Conservation (phyloP, 2,888 invertebrate species). For the Notodonta ziczac region DNA sequence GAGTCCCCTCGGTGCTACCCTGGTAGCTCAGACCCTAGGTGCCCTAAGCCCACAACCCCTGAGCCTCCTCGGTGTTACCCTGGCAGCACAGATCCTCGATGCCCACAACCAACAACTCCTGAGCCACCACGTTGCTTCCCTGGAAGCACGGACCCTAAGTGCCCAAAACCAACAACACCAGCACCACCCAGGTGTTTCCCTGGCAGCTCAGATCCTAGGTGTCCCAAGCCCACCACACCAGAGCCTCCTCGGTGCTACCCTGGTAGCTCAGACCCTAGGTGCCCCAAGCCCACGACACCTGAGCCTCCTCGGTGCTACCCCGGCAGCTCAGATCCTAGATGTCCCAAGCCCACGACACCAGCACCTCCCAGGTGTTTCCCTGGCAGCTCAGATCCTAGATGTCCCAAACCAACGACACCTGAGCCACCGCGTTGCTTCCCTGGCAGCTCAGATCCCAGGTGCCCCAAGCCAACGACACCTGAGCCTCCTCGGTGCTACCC, state of each 20-base stretch:
- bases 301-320: slow-evolving; percentile 39
- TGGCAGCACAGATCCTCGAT: slow-evolving; percentile 41
- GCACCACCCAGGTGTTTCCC: slow-evolving; percentile 49
- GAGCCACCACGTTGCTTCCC: slow-evolving; percentile 33
- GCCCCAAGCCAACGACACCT: slow-evolving; percentile 41
- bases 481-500: slow-evolving; percentile 36
- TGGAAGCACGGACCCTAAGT: slow-evolving; percentile 38
- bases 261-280: slow-evolving; percentile 51
- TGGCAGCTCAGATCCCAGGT: slow-evolving; percentile 53
- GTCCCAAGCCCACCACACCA: slow-evolving; percentile 44
- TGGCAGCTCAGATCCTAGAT: slow-evolving; percentile 31
- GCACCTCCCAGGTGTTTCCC: slow-evolving; percentile 22
- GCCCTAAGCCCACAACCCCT: slow-evolving; percentile 26
- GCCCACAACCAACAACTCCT: slow-evolving; percentile 31
- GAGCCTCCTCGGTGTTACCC: slow-evolving; percentile 39
- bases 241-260: slow-evolving; percentile 34
- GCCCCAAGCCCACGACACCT: slow-evolving; percentile 49
- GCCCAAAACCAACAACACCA: slow-evolving; percentile 31
- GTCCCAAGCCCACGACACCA: slow-evolving; percentile 34
- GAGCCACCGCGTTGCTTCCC: slow-evolving; percentile 39
- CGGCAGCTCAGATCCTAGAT: slow-evolving; percentile 27
- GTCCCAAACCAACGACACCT: slow-evolving; percentile 44
- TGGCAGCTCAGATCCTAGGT: slow-evolving; percentile 47
- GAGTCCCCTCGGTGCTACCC: slow-evolving; percentile 31
- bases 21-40: slow-evolving; percentile 28